These are phyloP conservation scores for Aplidium turbinatum DNA, from an alignment of 23 tunicate genomes.

Conservation along the genomic window DNA sequence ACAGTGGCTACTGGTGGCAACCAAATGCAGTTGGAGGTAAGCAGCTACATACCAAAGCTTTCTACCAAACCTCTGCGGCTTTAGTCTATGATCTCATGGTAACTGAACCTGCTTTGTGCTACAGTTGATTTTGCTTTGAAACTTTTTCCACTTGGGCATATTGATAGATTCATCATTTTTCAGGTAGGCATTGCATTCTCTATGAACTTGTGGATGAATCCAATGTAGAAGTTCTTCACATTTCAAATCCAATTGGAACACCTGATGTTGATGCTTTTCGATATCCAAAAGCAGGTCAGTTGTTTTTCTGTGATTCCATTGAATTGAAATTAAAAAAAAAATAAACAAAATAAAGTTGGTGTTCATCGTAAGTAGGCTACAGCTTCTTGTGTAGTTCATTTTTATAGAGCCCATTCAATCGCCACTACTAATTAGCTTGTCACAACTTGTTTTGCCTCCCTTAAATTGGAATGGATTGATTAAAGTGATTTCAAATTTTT, in stretches of 20 bases:
- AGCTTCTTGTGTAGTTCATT: not conserved
- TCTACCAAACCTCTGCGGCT: too few species aligned
- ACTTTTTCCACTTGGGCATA: too few species aligned
- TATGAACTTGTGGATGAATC: conserved; percentile 93
- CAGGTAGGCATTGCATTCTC: conserved; percentile 74
- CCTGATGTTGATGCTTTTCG: conserved; percentile 65
- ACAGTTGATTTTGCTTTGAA: too few species aligned
- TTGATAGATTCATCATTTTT: too few species aligned
- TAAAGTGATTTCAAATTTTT: too few species aligned
- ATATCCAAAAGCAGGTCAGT: conserved; percentile 82
- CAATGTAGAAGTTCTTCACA: conserved; percentile 62
- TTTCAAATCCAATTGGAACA: conserved; percentile 65
- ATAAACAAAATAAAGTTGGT: too few species aligned
- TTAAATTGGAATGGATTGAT: too few species aligned
- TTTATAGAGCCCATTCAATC: not conserved
- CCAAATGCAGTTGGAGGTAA: conserved; percentile 64
- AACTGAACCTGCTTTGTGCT: too few species aligned
- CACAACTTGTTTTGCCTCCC: too few species aligned
- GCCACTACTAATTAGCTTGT: not conserved
- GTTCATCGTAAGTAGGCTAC: too few species aligned
- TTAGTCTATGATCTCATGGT: too few species aligned
- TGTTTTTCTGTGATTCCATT: not conserved
- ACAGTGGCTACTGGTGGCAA: conserved; percentile 99
- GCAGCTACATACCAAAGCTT: too few species aligned
- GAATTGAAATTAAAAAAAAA: not conserved